Percentiles rank a stretch among this genome's conserved stretches.
These are phyloP conservation scores for Squalus acanthias DNA, from an alignment of 2,797 vertebrate species.

Conservation along the genomic window DNA sequence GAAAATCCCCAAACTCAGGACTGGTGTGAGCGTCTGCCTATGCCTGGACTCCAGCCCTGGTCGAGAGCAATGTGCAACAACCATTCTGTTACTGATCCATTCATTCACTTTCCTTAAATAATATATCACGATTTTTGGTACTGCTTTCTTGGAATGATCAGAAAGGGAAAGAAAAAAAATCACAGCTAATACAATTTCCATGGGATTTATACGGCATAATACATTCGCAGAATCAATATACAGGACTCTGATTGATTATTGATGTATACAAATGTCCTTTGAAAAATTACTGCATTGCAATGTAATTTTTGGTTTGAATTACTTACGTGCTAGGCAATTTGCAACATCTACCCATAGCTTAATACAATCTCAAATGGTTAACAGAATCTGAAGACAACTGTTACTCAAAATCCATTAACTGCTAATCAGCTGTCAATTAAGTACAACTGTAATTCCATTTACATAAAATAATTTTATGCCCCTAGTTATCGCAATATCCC, in stretches of 20 bases:
- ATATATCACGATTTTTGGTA: background rate
- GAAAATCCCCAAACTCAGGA: background rate
- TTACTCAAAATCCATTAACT: background rate
- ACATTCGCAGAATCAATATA: background rate
- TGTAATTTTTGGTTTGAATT: background rate
- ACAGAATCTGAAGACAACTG: background rate
- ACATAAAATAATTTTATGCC: background rate
- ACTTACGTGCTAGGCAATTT: background rate
- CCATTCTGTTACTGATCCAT: background rate
- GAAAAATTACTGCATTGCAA: background rate
- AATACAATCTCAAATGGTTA: conserved; percentile 13
- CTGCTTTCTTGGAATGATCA: background rate
- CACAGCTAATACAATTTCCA: background rate
- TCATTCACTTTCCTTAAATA: background rate
- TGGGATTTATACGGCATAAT: background rate
- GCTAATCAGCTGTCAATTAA: conserved; percentile 10
- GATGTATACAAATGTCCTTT: background rate
- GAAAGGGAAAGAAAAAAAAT: background rate
- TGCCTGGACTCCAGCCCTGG: background rate
- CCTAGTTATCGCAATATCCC: background rate
- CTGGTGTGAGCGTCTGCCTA: background rate
- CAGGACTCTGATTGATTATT: background rate
- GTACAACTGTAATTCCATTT: background rate
- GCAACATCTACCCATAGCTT: background rate
- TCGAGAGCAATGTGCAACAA: background rate